phyloP scores from a whole-genome alignment of 2,113 vertebrate genomes.

The Pluvianellus socialis region DNA sequence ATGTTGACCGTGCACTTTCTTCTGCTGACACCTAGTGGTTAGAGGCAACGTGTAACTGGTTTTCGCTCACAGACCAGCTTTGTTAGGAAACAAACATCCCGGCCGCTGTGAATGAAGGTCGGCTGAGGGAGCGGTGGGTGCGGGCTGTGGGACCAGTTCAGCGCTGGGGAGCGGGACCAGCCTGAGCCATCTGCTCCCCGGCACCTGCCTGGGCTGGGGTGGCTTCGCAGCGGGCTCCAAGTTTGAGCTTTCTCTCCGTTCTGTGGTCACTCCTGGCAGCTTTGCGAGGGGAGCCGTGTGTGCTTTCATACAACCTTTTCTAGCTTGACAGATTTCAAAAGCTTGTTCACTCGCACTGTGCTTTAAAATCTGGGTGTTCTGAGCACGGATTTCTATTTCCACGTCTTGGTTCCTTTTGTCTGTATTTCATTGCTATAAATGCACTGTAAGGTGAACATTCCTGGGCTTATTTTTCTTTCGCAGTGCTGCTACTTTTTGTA shows the following conservation, averaged over 20 bases:
- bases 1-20: slow-evolving; percentile 49
- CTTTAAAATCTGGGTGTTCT: neutral
- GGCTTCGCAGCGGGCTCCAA: neutral
- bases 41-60: neutral
- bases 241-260: neutral
- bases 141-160: no score
- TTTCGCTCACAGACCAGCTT: neutral
- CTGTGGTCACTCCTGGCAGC: neutral
- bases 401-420: neutral
- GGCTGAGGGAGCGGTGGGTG: neutral
- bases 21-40: slow-evolving; percentile 79
- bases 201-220: neutral
- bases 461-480: neutral
- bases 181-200: neutral
- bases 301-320: neutral
- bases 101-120: neutral
- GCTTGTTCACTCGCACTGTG: neutral
- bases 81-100: neutral
- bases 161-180: no score
- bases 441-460: neutral
- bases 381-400: neutral
- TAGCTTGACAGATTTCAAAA: neutral
- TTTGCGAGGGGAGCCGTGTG: neutral
- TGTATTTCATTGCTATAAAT: neutral
- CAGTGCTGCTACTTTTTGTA: neutral